These are phyloP conservation scores for Malaclemys terrapin DNA, from an alignment of 2,113 vertebrate genomes.

Conservation along the genomic window DNA sequence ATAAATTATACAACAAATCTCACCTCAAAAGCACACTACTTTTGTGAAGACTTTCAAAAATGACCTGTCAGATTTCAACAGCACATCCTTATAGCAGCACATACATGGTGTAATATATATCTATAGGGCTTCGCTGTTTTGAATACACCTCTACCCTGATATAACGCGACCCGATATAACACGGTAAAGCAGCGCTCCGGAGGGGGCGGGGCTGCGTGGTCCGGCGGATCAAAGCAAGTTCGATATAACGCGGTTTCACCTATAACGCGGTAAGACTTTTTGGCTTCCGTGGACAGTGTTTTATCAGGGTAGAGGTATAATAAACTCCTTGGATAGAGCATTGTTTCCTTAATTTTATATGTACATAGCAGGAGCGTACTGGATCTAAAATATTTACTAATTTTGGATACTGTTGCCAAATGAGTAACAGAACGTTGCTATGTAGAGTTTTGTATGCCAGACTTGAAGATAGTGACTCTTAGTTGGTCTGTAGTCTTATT, in stretches of 20 bases:
- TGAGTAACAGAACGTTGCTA: neutral
- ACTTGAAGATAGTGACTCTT: neutral
- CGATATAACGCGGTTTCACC: no score
- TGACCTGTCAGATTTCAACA: slow-evolving; percentile 62
- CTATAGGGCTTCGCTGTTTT: slow-evolving; percentile 71
- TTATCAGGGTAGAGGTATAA: neutral
- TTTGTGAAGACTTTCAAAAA: slow-evolving; percentile 70
- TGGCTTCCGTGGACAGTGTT: no score
- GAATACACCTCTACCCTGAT: neutral
- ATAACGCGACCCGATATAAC: no score
- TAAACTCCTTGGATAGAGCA: slow-evolving; percentile 40
- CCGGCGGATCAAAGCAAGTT: no score
- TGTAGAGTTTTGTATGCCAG: neutral
- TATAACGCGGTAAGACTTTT: no score
- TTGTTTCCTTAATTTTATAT: slow-evolving; percentile 49
- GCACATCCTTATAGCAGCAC: neutral
- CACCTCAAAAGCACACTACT: neutral
- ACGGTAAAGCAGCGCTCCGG: no score
- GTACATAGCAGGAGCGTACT: slow-evolving; percentile 30
- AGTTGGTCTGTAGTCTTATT: neutral
- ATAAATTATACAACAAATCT: slow-evolving; percentile 21
- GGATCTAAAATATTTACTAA: slow-evolving; percentile 53
- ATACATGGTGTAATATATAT: slow-evolving; percentile 46
- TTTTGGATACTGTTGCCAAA: slow-evolving; percentile 3
- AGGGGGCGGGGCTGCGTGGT: no score